Base-by-base conservation (phyloP, 2,797 vertebrate species). In the Cossypha polioptera region DNA sequence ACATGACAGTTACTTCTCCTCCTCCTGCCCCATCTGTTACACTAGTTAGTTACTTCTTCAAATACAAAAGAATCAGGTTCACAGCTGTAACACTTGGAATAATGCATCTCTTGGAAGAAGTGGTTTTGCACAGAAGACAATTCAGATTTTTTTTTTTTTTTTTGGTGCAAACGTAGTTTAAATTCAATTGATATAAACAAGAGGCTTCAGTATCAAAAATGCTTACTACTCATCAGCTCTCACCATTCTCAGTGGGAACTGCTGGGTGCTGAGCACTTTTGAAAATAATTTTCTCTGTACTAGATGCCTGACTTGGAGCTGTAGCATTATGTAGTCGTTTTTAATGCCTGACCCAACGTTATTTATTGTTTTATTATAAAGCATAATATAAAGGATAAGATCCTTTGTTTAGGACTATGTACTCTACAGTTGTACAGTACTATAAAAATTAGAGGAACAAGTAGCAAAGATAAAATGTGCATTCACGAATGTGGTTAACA, bases 401-500 rank as follows among this genome's bases (percentile, higher is more conserved):
- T 43, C 69, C 19, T 36, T 78, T 90, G 65, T 75, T 63, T 83
- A 68, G 72, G 21, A 61, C 36, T 48, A 59, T 2, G 26, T 26
- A 71, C 15, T 61, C 61, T 83, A 86, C 33, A 61, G 55, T 86
- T 95, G 78, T 58, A 74, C 45, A 80, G 24, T 33, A 74, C 71
- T 82, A 43, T 55, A 51, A 87, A 72, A 83, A 83, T 61, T 92
- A 81, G 7, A 96, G 69, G 79, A 93, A 86, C 47, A 84, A 5
- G 36, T 8, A 62, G 40, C 21, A 91, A 45, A 94, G 62, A 81
- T 33, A 80, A 95, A 95, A 90, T 45, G 54, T 67, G 54, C 80
- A 90, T 63, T 50, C 73, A 54, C 45, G 35, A 76, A 86, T 80
- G 74, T 92, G 40, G 76, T 94, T 89, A 96, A 94, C 25, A 67